Percentiles rank a stretch among this genome's conserved stretches.
Evolutionary conservation across 2,113 vertebrate genomes (phyloP).

Genomic region (Tylochromis polylepis): DNA sequence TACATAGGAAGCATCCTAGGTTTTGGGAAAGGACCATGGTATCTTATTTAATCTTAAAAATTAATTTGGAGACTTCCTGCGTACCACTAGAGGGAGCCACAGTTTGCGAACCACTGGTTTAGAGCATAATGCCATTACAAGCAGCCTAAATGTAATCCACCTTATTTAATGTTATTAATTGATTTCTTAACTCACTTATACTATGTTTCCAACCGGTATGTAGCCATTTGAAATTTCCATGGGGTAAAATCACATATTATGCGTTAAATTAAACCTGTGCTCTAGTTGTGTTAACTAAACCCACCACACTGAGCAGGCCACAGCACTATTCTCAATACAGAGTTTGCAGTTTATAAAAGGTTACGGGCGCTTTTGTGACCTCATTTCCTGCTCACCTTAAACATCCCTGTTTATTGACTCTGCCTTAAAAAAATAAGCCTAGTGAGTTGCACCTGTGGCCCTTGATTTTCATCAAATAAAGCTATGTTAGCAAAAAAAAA

Average conservation of each 20-base stretch:
- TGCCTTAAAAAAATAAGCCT: neutral
- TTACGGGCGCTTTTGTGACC: neutral
- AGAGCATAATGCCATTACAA: neutral
- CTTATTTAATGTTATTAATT: neutral
- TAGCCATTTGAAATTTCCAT: accelerated
- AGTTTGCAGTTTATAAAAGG: neutral
- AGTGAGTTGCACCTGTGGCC: neutral
- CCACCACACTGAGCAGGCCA: accelerated
- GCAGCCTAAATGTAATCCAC: neutral
- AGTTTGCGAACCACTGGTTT: neutral
- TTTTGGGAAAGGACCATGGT: no score
- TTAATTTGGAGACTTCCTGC: no score
- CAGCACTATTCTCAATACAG: neutral
- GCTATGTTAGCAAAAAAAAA: neutral
- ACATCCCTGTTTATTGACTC: neutral
- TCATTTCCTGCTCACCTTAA: neutral
- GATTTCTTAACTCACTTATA: accelerated
- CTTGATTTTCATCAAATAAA: neutral
- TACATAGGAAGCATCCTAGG: no score
- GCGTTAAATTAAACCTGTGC: neutral
- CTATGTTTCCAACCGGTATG: neutral
- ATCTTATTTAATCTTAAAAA: no score
- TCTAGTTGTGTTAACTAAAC: neutral
- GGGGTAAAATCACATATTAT: neutral
- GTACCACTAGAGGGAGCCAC: no score